Percentiles rank a stretch among this genome's conserved stretches.
These are phyloP conservation scores for Drosophila aldrichi DNA, from an alignment of 2,888 invertebrate genomes.

Conservation along the genomic window DNA sequence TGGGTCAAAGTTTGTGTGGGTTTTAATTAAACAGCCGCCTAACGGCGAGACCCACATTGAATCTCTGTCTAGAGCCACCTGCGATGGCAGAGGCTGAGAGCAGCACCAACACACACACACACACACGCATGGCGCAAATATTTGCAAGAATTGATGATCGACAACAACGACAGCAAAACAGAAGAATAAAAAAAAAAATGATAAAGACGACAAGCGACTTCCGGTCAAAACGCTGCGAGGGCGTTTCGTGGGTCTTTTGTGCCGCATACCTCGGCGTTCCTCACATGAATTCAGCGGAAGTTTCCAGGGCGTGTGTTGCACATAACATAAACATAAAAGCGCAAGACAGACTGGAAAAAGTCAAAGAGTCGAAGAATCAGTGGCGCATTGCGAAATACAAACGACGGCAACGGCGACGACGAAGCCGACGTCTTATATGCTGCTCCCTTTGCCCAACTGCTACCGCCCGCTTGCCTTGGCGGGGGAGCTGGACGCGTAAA, in stretches of 20 bases:
- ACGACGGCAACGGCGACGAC: conserved; percentile 19
- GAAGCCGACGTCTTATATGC: neutral
- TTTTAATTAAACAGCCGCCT: conserved; percentile 70
- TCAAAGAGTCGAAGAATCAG: conserved; percentile 55
- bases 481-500: conserved; percentile 74
- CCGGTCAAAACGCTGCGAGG: conserved; percentile 72
- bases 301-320: conserved; percentile 61
- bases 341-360: conserved; percentile 31
- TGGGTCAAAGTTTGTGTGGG: conserved; percentile 79
- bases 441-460: conserved; percentile 15
- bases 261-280: conserved; percentile 63
- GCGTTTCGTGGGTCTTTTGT: conserved; percentile 36
- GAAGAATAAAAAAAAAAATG: conserved; percentile 37
- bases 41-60: conserved; percentile 62
- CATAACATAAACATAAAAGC: conserved; percentile 50
- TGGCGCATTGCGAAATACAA: conserved; percentile 69
- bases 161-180: neutral
- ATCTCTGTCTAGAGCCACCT: conserved; percentile 45
- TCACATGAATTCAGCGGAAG: conserved; percentile 65
- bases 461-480: conserved; percentile 51
- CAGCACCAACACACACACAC: neutral
- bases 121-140: conserved; percentile 52
- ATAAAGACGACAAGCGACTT: conserved; percentile 72
- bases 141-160: conserved; percentile 60
- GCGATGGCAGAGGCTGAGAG: conserved; percentile 43